phyloP scores from a whole-genome alignment of 2,888 invertebrate genomes.

The Dorcus hopei region DNA sequence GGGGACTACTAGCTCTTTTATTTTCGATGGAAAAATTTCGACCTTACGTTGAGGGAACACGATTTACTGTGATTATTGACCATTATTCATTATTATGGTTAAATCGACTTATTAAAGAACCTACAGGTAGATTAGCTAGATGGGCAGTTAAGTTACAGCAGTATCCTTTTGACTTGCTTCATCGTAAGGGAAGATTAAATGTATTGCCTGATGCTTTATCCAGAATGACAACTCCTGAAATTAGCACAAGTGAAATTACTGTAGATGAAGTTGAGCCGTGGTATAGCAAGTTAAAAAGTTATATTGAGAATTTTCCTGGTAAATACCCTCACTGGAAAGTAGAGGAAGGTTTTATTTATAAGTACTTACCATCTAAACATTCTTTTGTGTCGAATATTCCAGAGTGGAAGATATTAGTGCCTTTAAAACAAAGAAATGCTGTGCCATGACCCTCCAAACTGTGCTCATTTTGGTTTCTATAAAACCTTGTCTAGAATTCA shows the following conservation, averaged over 20 bases:
- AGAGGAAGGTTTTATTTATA: too few species aligned
- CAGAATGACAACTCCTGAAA: too few species aligned
- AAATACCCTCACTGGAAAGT: too few species aligned
- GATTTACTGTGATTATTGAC: slow-evolving; percentile 31
- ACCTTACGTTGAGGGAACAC: slow-evolving; percentile 23
- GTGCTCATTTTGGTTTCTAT: slow-evolving; percentile 22
- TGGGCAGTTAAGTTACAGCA: slow-evolving; percentile 26
- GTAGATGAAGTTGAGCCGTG: too few species aligned
- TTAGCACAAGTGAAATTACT: too few species aligned
- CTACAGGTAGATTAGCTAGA: slow-evolving; percentile 28
- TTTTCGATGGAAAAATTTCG: slow-evolving; percentile 21
- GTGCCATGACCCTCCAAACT: slow-evolving; percentile 16
- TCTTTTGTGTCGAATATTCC: neutral
- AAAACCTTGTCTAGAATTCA: slow-evolving; percentile 22
- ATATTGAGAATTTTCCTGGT: too few species aligned
- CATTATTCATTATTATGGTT: slow-evolving; percentile 29
- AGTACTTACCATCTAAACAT: too few species aligned
- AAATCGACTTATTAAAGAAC: slow-evolving; percentile 27
- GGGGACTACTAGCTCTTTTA: slow-evolving; percentile 18
- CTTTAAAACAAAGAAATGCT: too few species aligned
- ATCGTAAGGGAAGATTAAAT: too few species aligned
- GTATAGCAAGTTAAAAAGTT: too few species aligned
- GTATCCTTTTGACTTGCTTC: slow-evolving; percentile 7
- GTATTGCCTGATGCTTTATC: too few species aligned
- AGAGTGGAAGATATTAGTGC: too few species aligned